Percentiles rank a stretch among this genome's conserved stretches.
Evolutionary conservation across 1,140 invertebrate genomes (phyloP).

Genomic region (Arion vulgaris): DNA sequence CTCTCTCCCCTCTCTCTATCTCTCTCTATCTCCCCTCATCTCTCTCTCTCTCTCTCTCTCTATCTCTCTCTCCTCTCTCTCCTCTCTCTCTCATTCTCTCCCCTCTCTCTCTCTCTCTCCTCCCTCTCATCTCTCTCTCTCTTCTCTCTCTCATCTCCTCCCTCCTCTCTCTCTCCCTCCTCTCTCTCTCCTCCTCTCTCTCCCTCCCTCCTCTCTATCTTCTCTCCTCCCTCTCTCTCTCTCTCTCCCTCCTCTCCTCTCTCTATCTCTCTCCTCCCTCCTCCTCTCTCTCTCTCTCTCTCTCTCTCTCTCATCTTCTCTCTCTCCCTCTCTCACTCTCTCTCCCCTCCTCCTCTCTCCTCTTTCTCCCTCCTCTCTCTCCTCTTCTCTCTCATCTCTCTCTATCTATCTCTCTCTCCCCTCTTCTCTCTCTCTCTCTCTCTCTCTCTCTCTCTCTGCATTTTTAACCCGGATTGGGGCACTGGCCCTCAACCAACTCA

Average conservation of each 20-base stretch:
- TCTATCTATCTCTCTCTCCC: not conserved
- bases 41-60: too few relatives aligned
- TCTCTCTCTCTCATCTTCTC: not conserved
- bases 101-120: not conserved
- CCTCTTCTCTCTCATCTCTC: constrained; percentile 10
- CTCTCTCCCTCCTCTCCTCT: not conserved
- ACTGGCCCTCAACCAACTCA: too few relatives aligned
- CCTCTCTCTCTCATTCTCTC: too few relatives aligned
- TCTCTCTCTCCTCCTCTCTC: constrained; percentile 21
- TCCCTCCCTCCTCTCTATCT: too few relatives aligned
- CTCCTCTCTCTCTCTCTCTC: not conserved
- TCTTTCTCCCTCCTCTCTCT: not conserved
- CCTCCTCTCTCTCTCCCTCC: not conserved
- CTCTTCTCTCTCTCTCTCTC: constrained; percentile 5
- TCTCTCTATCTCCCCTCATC: too few relatives aligned
- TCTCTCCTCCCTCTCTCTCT: constrained; percentile 3
- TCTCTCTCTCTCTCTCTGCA: constrained; percentile 23
- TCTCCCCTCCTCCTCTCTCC: not conserved
- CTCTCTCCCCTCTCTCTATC: too few relatives aligned
- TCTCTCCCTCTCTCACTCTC: not conserved
- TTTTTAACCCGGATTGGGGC: too few relatives aligned
- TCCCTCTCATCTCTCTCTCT: constrained; percentile 10
- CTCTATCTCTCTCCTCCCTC: too few relatives aligned
- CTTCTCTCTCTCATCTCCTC: too few relatives aligned
- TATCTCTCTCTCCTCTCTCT: too few relatives aligned